Conservation (phyloP, 2,888 invertebrate genomes). For the Odontocolon sp. region DNA sequence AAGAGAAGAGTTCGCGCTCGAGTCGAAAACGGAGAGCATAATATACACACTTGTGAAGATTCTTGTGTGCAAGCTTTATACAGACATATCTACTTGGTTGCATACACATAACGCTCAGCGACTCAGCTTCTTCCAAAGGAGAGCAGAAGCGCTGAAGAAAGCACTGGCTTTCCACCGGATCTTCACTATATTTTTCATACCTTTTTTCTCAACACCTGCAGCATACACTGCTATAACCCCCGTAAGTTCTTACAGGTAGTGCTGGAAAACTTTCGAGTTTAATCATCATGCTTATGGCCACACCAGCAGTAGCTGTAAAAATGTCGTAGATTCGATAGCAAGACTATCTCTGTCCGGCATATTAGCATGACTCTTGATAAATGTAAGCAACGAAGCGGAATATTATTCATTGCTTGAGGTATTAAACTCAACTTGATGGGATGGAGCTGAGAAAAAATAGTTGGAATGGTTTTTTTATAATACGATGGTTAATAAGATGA, state of each 20-base stretch:
- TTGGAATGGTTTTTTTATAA: too few species aligned
- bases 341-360: too few species aligned
- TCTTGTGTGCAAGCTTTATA: not conserved
- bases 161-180: constrained; percentile 38
- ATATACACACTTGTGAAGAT: not conserved
- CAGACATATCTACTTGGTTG: not conserved
- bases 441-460: too few species aligned
- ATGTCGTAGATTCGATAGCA: not conserved
- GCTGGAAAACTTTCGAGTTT: constrained; percentile 12
- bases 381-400: too few species aligned
- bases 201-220: constrained; percentile 42
- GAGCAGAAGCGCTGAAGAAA: constrained; percentile 14
- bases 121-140: not conserved
- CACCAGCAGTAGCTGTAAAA: not conserved
- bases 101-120: not conserved
- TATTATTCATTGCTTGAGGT: too few species aligned
- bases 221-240: constrained; percentile 23
- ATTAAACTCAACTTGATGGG: too few species aligned
- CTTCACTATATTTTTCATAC: constrained; percentile 44
- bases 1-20: too few species aligned
- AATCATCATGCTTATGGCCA: not conserved
- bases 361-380: too few species aligned
- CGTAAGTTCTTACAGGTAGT: constrained; percentile 14
- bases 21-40: constrained; percentile 26
- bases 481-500: too few species aligned